Conservation (phyloP, 2,888 invertebrate species). For the Andrena bicolor region DNA sequence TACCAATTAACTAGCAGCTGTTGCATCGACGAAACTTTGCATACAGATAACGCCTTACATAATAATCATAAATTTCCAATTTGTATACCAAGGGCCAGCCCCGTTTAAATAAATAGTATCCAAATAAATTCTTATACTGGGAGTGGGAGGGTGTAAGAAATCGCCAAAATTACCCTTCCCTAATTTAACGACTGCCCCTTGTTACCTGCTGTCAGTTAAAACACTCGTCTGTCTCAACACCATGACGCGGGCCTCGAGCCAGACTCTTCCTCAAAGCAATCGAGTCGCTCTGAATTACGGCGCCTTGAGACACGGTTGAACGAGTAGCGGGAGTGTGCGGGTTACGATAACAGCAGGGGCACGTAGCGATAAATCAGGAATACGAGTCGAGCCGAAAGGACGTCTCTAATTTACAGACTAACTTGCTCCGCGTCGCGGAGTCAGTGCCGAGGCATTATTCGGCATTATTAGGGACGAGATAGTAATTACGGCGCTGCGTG, state of each 20-base stretch:
- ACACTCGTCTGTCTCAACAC: too few species aligned
- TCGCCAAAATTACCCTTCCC: too few species aligned
- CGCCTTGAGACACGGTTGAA: conserved; percentile 20
- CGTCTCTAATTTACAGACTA: conserved; percentile 64
- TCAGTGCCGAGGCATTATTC: conserved; percentile 58
- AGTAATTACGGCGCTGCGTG: conserved; percentile 64
- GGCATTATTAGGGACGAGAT: conserved; percentile 64
- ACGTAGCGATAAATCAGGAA: conserved; percentile 59
- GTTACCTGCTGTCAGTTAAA: too few species aligned
- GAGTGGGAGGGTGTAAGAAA: too few species aligned
- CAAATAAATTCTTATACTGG: too few species aligned
- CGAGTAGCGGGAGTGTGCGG: conserved; percentile 19
- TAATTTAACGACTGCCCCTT: too few species aligned
- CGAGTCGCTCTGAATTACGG: not conserved
- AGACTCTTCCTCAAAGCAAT: not conserved
- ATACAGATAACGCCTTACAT: too few species aligned
- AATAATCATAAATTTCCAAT: too few species aligned
- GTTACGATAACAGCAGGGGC: conserved; percentile 51
- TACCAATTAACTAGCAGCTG: too few species aligned
- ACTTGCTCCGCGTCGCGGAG: conserved; percentile 61
- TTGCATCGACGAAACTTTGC: too few species aligned
- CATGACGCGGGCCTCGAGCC: not conserved
- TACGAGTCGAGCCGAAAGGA: conserved; percentile 62
- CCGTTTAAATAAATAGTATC: too few species aligned
- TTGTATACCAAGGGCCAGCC: too few species aligned